Evolutionary conservation across 2,113 vertebrate species (phyloP).

Genomic region (Chlorodrepanis virens): DNA sequence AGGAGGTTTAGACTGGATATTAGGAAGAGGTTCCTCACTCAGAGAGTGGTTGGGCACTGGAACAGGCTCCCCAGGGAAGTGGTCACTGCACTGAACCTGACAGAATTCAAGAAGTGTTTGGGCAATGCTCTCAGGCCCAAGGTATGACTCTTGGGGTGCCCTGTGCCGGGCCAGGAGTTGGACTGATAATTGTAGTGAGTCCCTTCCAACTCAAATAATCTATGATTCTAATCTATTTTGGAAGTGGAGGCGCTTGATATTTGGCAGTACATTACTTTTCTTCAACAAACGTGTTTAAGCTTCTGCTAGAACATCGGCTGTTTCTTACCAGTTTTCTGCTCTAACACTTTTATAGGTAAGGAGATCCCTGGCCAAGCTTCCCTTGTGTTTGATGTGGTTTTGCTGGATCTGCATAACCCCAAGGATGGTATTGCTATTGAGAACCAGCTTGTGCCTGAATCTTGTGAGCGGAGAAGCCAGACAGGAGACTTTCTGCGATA

Average conservation of each 20-base stretch:
- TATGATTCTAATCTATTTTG: neutral
- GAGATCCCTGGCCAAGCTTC: constrained; percentile 95
- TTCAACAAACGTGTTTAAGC: neutral
- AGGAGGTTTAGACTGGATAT: neutral
- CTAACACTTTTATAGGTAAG: constrained; percentile 76
- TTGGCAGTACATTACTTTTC: neutral
- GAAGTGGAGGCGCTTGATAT: neutral
- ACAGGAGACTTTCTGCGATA: constrained; percentile 92
- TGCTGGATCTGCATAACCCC: constrained; percentile 95
- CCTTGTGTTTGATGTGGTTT: constrained; percentile 90
- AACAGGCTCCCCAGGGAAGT: neutral
- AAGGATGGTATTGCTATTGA: constrained; percentile 87
- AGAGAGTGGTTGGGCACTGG: neutral
- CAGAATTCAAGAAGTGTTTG: neutral
- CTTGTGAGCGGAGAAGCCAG: constrained; percentile 81
- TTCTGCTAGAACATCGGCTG: neutral
- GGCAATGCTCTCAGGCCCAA: neutral
- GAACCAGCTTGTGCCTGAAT: constrained; percentile 77
- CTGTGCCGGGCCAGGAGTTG: neutral
- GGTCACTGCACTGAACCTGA: neutral
- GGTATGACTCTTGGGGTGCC: neutral
- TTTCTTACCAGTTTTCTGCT: neutral
- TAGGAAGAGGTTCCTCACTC: neutral
- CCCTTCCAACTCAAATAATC: neutral
- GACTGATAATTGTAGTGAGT: neutral